Conservation (phyloP, 1,140 invertebrate genomes). For the Euwallacea fornicatus region DNA sequence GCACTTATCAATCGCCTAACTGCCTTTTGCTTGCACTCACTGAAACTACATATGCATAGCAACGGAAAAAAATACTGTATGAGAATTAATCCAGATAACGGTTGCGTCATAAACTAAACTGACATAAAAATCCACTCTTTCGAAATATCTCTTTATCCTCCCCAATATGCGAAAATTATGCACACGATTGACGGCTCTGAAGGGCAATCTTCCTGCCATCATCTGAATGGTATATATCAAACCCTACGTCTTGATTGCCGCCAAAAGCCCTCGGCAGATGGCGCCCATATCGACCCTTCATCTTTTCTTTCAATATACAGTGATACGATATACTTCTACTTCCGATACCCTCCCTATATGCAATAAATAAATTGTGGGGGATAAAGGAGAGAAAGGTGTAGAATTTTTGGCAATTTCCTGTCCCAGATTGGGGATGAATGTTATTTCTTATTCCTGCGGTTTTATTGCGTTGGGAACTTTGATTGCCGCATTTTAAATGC, state of each 20-base stretch:
- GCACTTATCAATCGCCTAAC: no score
- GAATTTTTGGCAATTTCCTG: slow-evolving; percentile 16
- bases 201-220: slow-evolving; percentile 20
- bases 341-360: slow-evolving; percentile 16
- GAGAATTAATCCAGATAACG: no score
- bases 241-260: slow-evolving; percentile 21
- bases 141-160: background rate
- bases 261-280: slow-evolving; percentile 14
- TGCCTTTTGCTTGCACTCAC: no score
- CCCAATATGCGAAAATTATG: slow-evolving; percentile 19
- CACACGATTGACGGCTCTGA: background rate
- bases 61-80: no score
- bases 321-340: slow-evolving; percentile 20
- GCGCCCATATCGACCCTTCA: slow-evolving; percentile 15
- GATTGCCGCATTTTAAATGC: no score
- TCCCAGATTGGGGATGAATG: no score
- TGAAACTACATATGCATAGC: no score
- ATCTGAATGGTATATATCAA: slow-evolving; percentile 23
- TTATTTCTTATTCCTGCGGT: no score
- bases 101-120: no score
- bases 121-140: background rate
- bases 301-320: slow-evolving; percentile 26
- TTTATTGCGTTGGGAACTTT: no score
- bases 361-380: slow-evolving; percentile 23
- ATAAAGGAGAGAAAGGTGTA: slow-evolving; percentile 17